phyloP scores from a whole-genome alignment of 1,140 invertebrate genomes.

The Tetragnatha versicolor region DNA sequence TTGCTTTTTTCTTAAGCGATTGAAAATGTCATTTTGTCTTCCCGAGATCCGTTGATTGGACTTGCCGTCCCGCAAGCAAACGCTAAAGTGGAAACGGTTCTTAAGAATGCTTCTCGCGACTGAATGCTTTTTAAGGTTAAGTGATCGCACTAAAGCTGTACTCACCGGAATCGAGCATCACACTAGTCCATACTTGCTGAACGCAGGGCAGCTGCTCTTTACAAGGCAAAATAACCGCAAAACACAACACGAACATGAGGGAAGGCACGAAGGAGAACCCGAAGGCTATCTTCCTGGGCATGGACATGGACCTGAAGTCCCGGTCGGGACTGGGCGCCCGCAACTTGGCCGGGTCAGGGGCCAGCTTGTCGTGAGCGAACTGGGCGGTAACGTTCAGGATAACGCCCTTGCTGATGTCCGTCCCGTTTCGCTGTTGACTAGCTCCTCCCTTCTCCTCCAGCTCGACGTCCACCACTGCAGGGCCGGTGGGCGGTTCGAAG shows the following conservation, averaged over 20 bases:
- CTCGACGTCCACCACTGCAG: neutral
- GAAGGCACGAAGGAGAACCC: constrained; percentile 28
- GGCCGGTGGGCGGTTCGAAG: neutral
- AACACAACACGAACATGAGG: constrained; percentile 39
- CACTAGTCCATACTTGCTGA: neutral
- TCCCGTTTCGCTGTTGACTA: neutral
- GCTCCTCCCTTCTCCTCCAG: neutral
- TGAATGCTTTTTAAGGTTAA: no score
- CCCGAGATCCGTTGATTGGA: no score
- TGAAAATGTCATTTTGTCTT: no score
- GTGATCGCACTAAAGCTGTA: neutral
- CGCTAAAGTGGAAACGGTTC: no score
- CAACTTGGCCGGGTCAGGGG: neutral
- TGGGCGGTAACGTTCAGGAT: constrained; percentile 40
- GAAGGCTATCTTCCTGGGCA: constrained; percentile 23
- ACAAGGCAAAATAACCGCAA: constrained; percentile 35
- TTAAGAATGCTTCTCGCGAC: no score
- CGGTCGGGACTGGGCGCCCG: neutral
- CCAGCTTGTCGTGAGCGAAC: neutral
- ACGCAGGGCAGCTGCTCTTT: constrained; percentile 6
- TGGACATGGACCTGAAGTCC: constrained; percentile 16
- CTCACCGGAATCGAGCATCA: constrained; percentile 23
- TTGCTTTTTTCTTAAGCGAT: no score
- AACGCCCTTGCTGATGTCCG: constrained; percentile 24
- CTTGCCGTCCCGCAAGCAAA: no score